Base-by-base conservation (phyloP, 2,113 vertebrate genomes). In the Amphilophus citrinellus region DNA sequence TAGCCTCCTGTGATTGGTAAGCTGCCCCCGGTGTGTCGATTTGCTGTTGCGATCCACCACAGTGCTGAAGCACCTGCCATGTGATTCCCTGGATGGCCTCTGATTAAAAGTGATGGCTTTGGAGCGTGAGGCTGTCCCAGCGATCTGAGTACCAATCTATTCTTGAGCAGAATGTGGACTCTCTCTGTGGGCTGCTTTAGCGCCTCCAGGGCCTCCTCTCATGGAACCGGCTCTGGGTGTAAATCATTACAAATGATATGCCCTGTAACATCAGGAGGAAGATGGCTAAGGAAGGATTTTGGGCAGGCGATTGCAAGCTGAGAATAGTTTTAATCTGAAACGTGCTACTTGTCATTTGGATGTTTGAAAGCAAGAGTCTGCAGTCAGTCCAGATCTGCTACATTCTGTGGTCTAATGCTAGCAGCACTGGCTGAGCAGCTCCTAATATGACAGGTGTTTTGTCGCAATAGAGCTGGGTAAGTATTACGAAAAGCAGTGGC, bases 231-330 rank as follows among this genome's bases (percentile, higher is more conserved):
- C 91, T 90, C 86, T 94, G 92, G 92, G 83, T 85, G 93, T 95
- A 94, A 95, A 96, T 95, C 93, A 91, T 95, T 96, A 92, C 95
- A 96, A 94, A 94, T 94, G 77, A 94, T 96, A 93, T 92, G 90
- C 92, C 86, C 93, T 94, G 83, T 87, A 94, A 94, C 93, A 89
- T 95, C 14, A 88, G 65, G 63, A 86, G 86, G 87, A 85, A 80
- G 83, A 91, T 82, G 92, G 87, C 80, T 75, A 30, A 80, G 85
- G 88, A 86, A 84, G 88, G 89, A 79, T 10, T 75, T 14, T 59
- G 68, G 76, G 57, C 60, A 61, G 86, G 24, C 82, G 78, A 84
- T 76, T 71, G 79, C 82, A 35, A 66, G 24, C 73, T 83, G 84
- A 77, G 91, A 89, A 88, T 63, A 76, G 84, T 75, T 59, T 84